Base-by-base conservation (phyloP, 2,888 invertebrate genomes). In the Plagiodera versicolora region DNA sequence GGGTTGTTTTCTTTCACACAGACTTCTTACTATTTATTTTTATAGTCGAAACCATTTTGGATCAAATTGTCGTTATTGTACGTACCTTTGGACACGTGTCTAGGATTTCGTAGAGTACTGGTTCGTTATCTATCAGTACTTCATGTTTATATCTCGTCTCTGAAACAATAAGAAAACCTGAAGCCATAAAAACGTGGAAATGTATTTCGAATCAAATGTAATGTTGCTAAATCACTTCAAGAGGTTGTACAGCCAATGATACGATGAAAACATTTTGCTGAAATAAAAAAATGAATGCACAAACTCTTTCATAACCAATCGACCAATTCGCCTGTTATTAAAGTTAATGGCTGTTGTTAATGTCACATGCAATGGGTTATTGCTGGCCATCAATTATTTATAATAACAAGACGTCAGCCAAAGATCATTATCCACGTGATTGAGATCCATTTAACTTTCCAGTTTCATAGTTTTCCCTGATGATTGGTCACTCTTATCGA, bases 121-220 rank as follows among this genome's bases (percentile, higher is more conserved):
- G 92, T 75, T 96, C 95, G 11, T 91, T 90, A 73, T 95, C 94
- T 63, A 95, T 87, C 75, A 94, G 81, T 18, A 92, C 89, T 80
- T 95, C 95, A 79, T 94, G 91, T 75, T 93, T 95, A 80, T 95
- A 94, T 79, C 92, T 88, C 79, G 89, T 92, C 79, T 94, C 94
- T 93, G 85, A 66, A 86, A 87, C 72, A 70, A 72, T 68, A 24
- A n/a, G n/a, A n/a, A n/a, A n/a, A n/a, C n/a, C n/a, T n/a, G n/a
- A n/a, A n/a, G n/a, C n/a, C n/a, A n/a, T n/a, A n/a, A n/a, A n/a
- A n/a, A n/a, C n/a, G n/a, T n/a, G n/a, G n/a, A n/a, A n/a, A n/a
- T n/a, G n/a, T n/a, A n/a, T n/a, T n/a, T n/a, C n/a, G n/a, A n/a
- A n/a, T n/a, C n/a, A n/a, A n/a, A n/a, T n/a, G n/a, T n/a, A n/a